Evolutionary conservation across 2,888 invertebrate genomes (phyloP), one percentile per base, ranked within the genome.

Genomic region (Nomada hirtipes): DNA sequence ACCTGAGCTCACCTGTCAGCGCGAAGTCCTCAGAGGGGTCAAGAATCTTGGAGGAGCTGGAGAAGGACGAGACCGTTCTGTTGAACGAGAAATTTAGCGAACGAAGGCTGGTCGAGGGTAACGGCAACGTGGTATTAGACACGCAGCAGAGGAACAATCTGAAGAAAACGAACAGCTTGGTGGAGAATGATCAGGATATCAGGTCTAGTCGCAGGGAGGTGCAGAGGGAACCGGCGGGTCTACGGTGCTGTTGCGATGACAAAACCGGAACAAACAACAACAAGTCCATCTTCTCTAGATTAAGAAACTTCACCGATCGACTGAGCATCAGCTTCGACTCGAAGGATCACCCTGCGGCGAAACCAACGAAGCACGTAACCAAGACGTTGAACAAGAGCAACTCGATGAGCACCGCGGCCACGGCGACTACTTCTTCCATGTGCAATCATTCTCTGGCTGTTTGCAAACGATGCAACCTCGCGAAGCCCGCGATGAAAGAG

Each of bases 241-340:
- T 89, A 3, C 88, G 89, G 13, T 92, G 92, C 42, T 91, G 91
- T 73, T 92, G 92, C 85, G 92, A 93, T 18, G 92, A 93, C 42
- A 93, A 93, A 44, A 57, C 88, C 0, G 87, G 84, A n/a, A 87
- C 92, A 13, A 92, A 91, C 72, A 92, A 93, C 86, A 94, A 94
- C 86, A 94, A 93, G 75, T 95, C 95, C 0, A 90, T 95, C 76
- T 91, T 95, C 53, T 93, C 95, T 18, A 93, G 95, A 26, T 92
- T 95, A 76, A 94, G 95, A 52, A 95, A 95, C 71, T 94, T 95
- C 79, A 95, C 95, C 4, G 95, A 95, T 88, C 93, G 95, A 26
- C 91, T 95, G 81, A 94, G 94, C 78, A 93, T 95, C 76, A 95
- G 95, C 59, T 93, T 94, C 81, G 95, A 94, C 71, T 91, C 92